phyloP scores from a whole-genome alignment of 2,113 vertebrate genomes.

The Crocuta crocuta region DNA sequence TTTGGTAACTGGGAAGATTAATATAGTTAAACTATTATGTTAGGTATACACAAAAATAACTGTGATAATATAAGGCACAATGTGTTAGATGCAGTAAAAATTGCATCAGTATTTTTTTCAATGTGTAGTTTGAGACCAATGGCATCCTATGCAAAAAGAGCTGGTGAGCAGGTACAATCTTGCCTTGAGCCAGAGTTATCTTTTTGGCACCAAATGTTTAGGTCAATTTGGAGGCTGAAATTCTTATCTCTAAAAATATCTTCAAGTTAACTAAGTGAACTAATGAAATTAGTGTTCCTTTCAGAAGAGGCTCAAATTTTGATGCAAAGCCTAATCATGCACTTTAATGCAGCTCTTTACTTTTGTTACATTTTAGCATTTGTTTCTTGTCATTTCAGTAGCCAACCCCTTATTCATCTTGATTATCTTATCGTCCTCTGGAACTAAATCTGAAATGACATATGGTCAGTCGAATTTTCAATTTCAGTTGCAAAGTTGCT shows the following conservation, averaged over 20 bases:
- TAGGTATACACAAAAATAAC: background rate
- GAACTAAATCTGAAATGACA: slow-evolving; percentile 53
- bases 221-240: background rate
- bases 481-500: slow-evolving; percentile 33
- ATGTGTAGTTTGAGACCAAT: background rate
- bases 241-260: background rate
- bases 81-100: background rate
- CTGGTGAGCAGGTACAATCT: background rate
- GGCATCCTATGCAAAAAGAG: background rate
- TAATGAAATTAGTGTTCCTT: background rate
- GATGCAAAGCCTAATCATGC: background rate
- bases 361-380: background rate
- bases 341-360: background rate
- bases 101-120: background rate
- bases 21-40: background rate
- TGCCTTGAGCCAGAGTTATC: background rate
- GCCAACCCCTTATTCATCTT: background rate
- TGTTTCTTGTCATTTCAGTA: background rate
- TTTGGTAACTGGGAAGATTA: background rate
- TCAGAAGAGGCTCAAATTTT: background rate
- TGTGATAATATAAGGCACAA: background rate
- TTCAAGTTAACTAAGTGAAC: background rate
- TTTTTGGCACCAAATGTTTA: background rate
- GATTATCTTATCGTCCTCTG: slow-evolving; percentile 31
- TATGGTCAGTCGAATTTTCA: background rate